A percentile compares a stretch with the other conserved stretches of the same genome.
phyloP scores from a whole-genome alignment of 1,140 invertebrate species.

The Parapsyche elsis region DNA sequence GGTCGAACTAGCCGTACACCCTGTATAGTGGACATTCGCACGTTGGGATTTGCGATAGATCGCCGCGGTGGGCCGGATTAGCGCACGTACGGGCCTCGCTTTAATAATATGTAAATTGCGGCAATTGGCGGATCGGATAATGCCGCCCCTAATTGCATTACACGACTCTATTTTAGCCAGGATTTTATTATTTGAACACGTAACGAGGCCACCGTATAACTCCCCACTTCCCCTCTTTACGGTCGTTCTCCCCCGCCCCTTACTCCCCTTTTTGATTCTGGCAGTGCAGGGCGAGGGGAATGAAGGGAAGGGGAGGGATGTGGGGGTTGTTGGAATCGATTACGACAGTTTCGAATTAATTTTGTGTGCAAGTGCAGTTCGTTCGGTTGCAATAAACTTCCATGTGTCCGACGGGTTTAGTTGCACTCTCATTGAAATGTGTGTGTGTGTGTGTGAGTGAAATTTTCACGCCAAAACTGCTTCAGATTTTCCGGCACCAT shows the following conservation, averaged over 20 bases:
- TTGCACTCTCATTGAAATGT: too few relatives aligned
- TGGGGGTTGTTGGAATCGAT: slow-evolving; percentile 20
- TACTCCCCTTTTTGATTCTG: neutral
- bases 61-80: neutral
- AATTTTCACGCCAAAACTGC: too few relatives aligned
- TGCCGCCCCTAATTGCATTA: slow-evolving; percentile 56
- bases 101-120: slow-evolving; percentile 57
- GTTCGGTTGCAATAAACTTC: neutral
- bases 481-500: too few relatives aligned
- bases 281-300: neutral
- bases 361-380: neutral
- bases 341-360: slow-evolving; percentile 26
- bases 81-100: slow-evolving; percentile 24
- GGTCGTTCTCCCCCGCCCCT: neutral
- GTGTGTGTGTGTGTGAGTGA: too few relatives aligned
- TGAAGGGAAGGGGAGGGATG: neutral
- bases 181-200: slow-evolving; percentile 47
- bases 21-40: neutral
- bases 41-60: neutral
- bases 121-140: slow-evolving; percentile 55
- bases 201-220: slow-evolving; percentile 5
- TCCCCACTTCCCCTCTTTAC: neutral
- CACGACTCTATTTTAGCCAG: slow-evolving; percentile 51
- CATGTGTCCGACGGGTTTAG: neutral
- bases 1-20: too few relatives aligned